Evolutionary conservation across 2,888 invertebrate genomes (phyloP), one percentile per base, ranked within the genome.

Genomic region (Drosophila imparisetae): DNA sequence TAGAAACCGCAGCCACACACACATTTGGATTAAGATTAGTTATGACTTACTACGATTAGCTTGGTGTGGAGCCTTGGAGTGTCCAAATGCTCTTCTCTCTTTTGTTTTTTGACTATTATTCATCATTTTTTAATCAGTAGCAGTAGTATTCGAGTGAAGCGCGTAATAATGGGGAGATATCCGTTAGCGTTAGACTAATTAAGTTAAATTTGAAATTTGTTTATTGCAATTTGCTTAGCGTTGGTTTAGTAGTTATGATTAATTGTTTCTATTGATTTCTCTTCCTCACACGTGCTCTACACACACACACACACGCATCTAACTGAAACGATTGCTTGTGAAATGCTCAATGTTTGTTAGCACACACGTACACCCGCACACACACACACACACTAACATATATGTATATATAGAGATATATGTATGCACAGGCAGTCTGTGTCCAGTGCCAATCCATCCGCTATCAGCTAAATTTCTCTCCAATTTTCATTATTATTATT

Each of bases 141-240:
- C 71, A 67, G 79, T 81, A 85, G 88, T 85, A 87, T 83, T 85
- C 58, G 66, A 77, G 83, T 83, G 81, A 75, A 73, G 69, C 82
- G 79, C 49, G 49, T 55, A 24, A n/a, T 66, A 54, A 70, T 72
- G 86, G 86, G 72, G 61, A 24, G 45, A 75, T 50, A 83, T 72
- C 83, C 77, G 80, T 78, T 83, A 83, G 83, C 73, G 48, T 88
- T 88, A 86, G 85, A 60, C 65, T 85, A 83, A 88, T 82, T 88
- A 85, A 88, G 80, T 80, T 79, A 66, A 72, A 69, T 58, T 87
- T 77, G 72, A 81, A 84, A 77, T 75, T 79, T 78, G 79, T 85
- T 85, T 79, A 77, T 77, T 81, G 77, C 83, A 85, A 85, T 82
- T 80, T 82, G 64, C 77, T 61, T 79, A 79, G 67, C 78, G 77